Percentiles rank a stretch among this genome's conserved stretches.
These are phyloP conservation scores for Eugnorisma glareosa DNA, from an alignment of 2,888 invertebrate species.

Conservation along the genomic window DNA sequence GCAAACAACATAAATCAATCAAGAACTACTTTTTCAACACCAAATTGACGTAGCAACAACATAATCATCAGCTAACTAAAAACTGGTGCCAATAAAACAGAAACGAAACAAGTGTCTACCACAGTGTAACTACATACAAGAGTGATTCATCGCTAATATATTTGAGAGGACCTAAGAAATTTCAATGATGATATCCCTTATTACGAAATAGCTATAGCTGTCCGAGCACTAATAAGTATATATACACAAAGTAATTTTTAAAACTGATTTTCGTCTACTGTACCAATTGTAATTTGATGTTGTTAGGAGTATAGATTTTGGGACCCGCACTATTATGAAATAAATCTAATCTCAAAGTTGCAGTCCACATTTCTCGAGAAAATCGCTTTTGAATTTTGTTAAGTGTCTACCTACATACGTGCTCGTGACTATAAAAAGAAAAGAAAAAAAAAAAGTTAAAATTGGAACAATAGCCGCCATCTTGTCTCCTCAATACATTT, in stretches of 20 bases:
- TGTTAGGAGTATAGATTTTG: not conserved
- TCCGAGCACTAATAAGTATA: not conserved
- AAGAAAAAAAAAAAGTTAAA: too few species aligned
- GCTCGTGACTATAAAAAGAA: not conserved
- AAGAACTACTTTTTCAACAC: conserved; percentile 4
- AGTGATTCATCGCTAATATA: not conserved
- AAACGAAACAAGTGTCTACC: conserved; percentile 1
- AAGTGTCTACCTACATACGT: not conserved
- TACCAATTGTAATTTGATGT: not conserved
- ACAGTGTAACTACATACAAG: not conserved
- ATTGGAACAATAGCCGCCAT: not conserved
- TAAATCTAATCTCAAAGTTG: not conserved
- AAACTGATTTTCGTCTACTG: not conserved
- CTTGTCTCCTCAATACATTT: not conserved
- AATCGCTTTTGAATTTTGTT: not conserved
- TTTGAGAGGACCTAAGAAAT: not conserved
- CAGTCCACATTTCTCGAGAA: not conserved
- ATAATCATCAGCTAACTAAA: conserved; percentile 38
- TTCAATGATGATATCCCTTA: not conserved
- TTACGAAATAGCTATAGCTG: not conserved
- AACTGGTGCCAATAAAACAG: conserved; percentile 18
- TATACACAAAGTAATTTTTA: not conserved
- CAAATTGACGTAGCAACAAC: conserved; percentile 36
- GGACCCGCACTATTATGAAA: not conserved
- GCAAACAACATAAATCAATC: conserved; percentile 14